These are phyloP conservation scores for Plebejus melissa DNA, from an alignment of 2,888 invertebrate species.

Conservation along the genomic window DNA sequence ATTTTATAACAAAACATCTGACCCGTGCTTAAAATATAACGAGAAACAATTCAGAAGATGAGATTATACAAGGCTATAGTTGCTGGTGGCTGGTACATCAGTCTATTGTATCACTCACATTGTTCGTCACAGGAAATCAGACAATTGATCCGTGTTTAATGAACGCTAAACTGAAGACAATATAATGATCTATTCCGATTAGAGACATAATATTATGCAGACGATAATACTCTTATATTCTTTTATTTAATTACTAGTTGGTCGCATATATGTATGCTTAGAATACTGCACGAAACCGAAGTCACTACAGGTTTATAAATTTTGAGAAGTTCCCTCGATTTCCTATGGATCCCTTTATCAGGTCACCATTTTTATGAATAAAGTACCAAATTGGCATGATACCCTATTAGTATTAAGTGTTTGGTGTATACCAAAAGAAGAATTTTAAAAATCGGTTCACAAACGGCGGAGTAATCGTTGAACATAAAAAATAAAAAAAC, in stretches of 20 bases:
- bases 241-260: not conserved
- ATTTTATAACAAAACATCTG: not conserved
- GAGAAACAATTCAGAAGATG: constrained; percentile 20
- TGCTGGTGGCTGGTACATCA: not conserved
- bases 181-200: not conserved
- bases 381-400: no score
- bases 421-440: no score
- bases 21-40: not conserved
- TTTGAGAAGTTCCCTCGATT: no score
- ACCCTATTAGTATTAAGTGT: no score
- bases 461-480: no score
- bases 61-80: constrained; percentile 22
- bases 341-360: no score
- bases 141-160: not conserved
- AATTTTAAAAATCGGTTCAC: no score
- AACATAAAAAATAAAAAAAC: no score
- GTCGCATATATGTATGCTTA: no score
- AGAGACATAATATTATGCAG: not conserved
- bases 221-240: not conserved
- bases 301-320: no score
- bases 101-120: constrained; percentile 21
- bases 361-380: no score
- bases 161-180: not conserved
- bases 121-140: constrained; percentile 14
- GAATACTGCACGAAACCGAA: no score